Conservation (phyloP, 2,797 vertebrate genomes). For the Parotocinclus haroldoi region DNA sequence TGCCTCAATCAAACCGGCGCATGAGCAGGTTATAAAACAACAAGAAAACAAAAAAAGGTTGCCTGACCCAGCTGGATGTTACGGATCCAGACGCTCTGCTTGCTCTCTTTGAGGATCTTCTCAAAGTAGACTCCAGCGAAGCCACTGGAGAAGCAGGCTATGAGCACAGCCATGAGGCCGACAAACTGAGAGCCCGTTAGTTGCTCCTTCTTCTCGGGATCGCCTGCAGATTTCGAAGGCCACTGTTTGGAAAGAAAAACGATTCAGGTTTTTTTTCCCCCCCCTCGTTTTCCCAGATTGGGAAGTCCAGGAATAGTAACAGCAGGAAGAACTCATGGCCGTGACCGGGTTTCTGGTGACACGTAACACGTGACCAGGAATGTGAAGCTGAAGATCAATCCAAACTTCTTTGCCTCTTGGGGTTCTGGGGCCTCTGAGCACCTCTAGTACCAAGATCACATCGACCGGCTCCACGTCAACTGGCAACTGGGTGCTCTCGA, state of each 20-base stretch:
- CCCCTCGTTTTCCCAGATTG: too few species aligned
- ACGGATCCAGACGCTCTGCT: conserved; percentile 97
- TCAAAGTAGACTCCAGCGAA: conserved; percentile 98
- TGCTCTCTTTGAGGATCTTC: conserved; percentile 97
- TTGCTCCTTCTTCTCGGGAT: conserved; percentile 64
- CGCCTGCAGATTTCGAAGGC: conserved; percentile 78
- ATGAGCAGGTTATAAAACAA: neutral
- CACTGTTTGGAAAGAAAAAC: conserved; percentile 68
- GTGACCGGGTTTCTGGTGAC: too few species aligned
- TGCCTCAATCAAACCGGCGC: neutral
- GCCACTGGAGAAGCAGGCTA: conserved; percentile 93
- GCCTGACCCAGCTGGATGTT: conserved; percentile 95
- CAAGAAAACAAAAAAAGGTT: neutral
- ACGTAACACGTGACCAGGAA: too few species aligned
- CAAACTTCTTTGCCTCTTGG: too few species aligned
- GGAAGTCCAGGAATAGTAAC: too few species aligned
- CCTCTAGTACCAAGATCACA: too few species aligned
- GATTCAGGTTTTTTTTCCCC: neutral
- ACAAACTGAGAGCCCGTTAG: conserved; percentile 83
- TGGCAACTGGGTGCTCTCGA: too few species aligned
- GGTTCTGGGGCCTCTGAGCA: too few species aligned
- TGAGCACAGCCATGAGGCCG: conserved; percentile 86
- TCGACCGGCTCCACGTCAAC: too few species aligned
- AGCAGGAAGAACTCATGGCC: too few species aligned
- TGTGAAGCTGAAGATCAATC: too few species aligned